Evolutionary conservation across 2,113 vertebrate species (phyloP), one percentile per base, ranked within the genome.

Genomic region (Hydrolagus affinis): DNA sequence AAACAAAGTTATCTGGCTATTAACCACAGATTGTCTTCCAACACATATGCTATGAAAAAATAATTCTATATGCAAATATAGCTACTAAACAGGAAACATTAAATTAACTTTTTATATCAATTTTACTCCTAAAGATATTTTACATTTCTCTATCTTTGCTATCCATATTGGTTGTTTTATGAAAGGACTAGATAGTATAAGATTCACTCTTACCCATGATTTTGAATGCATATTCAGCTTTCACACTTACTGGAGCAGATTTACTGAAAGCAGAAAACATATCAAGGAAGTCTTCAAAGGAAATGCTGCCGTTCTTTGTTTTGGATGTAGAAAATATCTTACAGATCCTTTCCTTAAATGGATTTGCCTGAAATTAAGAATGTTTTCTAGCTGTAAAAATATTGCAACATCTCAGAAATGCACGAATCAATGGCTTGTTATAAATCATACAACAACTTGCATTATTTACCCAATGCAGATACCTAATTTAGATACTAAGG

Each of bases 221-320:
- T 80, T 60, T 28, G 77, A 80, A 80, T 64, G 77, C 77, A 80
- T 80, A 80, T 25, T 80, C 77, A 80, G 59, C 76, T 80, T 80
- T 80, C 59, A 80, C 76, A 25, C 8, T 25, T 6, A 28, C 15
- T 10, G 77, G 77, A 64, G 77, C 59, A 30, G 77, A 57, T 11
- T 19, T 8, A 28, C 77, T 80, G 64, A 80, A 80, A 64, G 60
- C 77, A 19, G 77, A 80, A 80, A 80, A 80, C 21, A 80, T 80
- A 64, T 80, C 77, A 80, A 80, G 77, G 59, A 80, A 80, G 64
- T 64, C 77, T 80, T 80, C 77, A 80, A 66, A 80, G 9, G 60
- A 80, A 80, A 80, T 80, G 59, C 77, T 80, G 77, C 77, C 77
- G 64, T 80, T 80, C 8, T 80, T 25, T 60, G 17, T 3, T 64